A percentile compares a stretch with the other conserved stretches of the same genome.
Evolutionary conservation across 2,113 vertebrate genomes (phyloP).

Genomic region (Caloenas nicobarica): DNA sequence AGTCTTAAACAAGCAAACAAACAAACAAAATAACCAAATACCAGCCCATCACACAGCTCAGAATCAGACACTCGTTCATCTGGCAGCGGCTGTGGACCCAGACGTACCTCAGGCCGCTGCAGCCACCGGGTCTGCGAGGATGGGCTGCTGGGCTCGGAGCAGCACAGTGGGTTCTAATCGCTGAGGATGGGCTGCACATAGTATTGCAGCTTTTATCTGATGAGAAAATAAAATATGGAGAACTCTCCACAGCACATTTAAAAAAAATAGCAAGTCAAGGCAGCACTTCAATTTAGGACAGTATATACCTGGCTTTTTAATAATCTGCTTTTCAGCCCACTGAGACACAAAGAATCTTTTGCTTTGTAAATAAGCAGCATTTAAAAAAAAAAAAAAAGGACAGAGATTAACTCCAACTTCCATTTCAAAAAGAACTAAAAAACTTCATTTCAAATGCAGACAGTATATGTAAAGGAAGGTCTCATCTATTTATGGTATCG

Average conservation of each 20-base stretch:
- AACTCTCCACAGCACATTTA: neutral
- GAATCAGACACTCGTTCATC: neutral
- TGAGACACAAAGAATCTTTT: neutral
- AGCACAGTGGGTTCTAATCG: accelerated
- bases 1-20: neutral
- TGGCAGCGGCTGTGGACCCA: no score
- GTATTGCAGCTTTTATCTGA: neutral
- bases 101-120: accelerated
- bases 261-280: neutral
- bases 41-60: neutral
- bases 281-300: neutral
- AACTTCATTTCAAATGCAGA: neutral
- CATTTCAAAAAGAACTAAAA: neutral
- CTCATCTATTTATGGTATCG: neutral
- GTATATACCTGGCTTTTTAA: neutral
- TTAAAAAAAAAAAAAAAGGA: neutral
- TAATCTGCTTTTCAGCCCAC: neutral
- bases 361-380: constrained; percentile 4
- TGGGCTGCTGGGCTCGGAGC: accelerated
- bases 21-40: neutral
- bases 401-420: neutral
- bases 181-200: neutral
- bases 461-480: neutral
- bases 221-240: neutral
- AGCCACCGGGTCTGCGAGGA: accelerated